Evolutionary conservation across 1,140 invertebrate genomes (phyloP).

Genomic region (Sesamia nonagrioides): DNA sequence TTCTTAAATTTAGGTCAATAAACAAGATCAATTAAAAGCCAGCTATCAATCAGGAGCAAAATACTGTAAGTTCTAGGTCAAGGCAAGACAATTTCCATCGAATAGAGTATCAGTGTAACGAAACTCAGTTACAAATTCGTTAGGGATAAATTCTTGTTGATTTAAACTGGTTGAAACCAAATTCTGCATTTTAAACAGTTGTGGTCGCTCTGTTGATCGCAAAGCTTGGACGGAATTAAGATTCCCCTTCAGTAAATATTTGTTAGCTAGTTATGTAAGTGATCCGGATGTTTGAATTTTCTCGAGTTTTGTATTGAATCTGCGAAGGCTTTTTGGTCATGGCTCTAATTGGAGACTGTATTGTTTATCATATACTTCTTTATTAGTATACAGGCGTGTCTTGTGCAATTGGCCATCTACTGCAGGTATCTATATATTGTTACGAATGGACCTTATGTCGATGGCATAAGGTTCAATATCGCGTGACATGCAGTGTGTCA

Average conservation of each 20-base stretch:
- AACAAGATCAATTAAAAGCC: neutral
- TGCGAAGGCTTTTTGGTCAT: neutral
- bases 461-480: no score
- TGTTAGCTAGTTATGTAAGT: constrained; percentile 15
- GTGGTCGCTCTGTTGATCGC: constrained; percentile 4
- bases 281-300: constrained; percentile 8
- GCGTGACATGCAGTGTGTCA: no score
- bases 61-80: neutral
- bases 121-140: constrained; percentile 31
- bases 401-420: no score
- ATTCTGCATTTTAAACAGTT: constrained; percentile 34
- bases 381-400: no score
- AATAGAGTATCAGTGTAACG: neutral
- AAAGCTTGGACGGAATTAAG: neutral
- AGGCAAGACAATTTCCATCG: neutral
- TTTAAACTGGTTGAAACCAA: constrained; percentile 7
- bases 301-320: neutral
- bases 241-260: constrained; percentile 24
- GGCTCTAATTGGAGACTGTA: neutral
- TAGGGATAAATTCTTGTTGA: constrained; percentile 25
- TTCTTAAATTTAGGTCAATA: neutral
- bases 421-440: no score
- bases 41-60: neutral
- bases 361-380: no score
- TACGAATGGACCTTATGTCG: no score